Conservation (phyloP, 2,797 vertebrate genomes). For the Sebastes nivosus region DNA sequence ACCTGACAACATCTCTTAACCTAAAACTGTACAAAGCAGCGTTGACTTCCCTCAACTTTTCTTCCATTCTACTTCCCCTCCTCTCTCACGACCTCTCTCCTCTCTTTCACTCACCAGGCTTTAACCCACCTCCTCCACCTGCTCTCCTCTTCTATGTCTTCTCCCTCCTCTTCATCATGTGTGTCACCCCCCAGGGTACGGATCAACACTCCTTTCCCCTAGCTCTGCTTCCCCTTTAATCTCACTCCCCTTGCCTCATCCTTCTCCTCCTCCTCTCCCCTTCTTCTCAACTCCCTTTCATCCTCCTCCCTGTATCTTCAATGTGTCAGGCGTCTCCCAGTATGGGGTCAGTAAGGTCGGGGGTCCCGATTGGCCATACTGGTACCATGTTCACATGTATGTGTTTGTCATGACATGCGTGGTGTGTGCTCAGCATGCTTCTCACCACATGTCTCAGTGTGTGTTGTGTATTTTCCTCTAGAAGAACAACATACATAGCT, state of each 20-base stretch:
- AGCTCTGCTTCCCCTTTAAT: constrained; percentile 42
- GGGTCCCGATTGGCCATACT: constrained; percentile 28
- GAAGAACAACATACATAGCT: background rate
- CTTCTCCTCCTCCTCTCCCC: background rate
- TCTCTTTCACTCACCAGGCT: background rate
- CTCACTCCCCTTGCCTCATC: constrained; percentile 32
- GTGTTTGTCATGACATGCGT: background rate
- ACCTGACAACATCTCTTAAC: background rate
- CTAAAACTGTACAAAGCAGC: background rate
- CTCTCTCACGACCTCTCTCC: background rate
- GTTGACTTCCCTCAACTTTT: background rate
- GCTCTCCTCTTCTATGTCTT: constrained; percentile 7
- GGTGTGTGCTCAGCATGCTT: constrained; percentile 1
- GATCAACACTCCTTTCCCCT: constrained; percentile 36
- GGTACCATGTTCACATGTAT: background rate
- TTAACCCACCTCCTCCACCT: background rate
- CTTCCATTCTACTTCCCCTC: background rate
- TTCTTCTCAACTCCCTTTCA: constrained; percentile 31
- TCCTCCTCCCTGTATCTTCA: constrained; percentile 10
- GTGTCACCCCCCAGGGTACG: constrained; percentile 13
- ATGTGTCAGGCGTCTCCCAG: constrained; percentile 22
- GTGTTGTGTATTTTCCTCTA: background rate
- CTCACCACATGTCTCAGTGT: background rate
- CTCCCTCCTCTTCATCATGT: constrained; percentile 24
- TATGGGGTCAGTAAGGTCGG: constrained; percentile 45